These are phyloP conservation scores for Aradophagus sp. DNA, from an alignment of 1,140 invertebrate species.

Conservation along the genomic window DNA sequence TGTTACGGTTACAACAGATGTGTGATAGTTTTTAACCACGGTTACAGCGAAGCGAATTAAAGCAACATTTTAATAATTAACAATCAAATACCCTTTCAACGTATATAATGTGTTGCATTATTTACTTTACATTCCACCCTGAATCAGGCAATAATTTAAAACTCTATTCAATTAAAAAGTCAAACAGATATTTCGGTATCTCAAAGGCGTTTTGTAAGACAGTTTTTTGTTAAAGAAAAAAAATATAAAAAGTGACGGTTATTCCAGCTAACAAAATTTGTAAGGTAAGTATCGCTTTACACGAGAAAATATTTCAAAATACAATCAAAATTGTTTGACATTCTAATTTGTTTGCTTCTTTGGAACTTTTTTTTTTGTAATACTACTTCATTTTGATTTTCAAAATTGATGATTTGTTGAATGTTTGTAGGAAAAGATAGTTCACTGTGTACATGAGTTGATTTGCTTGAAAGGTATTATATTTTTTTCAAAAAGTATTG, in stretches of 20 bases:
- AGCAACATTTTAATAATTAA: too few relatives aligned
- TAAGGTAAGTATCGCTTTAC: conserved; percentile 42
- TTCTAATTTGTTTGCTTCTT: conserved; percentile 10
- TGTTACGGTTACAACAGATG: conserved; percentile 49
- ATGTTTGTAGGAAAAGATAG: conserved; percentile 29
- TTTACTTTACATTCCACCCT: too few relatives aligned
- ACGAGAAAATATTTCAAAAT: conserved; percentile 30
- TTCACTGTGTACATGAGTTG: conserved; percentile 11
- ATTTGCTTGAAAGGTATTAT: conserved; percentile 9
- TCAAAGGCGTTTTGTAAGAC: background rate
- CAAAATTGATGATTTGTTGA: too few relatives aligned
- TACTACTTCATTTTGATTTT: too few relatives aligned
- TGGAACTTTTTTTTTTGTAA: conserved; percentile 3
- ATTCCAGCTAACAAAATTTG: conserved; percentile 12
- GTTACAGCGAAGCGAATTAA: too few relatives aligned
- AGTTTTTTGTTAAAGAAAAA: conserved; percentile 7
- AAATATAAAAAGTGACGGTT: conserved; percentile 20
- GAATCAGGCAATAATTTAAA: too few relatives aligned
- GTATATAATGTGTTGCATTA: too few relatives aligned
- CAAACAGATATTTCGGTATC: too few relatives aligned
- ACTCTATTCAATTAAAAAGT: too few relatives aligned
- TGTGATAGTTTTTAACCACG: too few relatives aligned
- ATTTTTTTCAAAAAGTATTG: too few relatives aligned
- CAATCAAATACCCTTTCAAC: too few relatives aligned
- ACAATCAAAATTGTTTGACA: conserved; percentile 1